Evolutionary conservation across 2,113 vertebrate species (phyloP).

Genomic region (Microtus ochrogaster): DNA sequence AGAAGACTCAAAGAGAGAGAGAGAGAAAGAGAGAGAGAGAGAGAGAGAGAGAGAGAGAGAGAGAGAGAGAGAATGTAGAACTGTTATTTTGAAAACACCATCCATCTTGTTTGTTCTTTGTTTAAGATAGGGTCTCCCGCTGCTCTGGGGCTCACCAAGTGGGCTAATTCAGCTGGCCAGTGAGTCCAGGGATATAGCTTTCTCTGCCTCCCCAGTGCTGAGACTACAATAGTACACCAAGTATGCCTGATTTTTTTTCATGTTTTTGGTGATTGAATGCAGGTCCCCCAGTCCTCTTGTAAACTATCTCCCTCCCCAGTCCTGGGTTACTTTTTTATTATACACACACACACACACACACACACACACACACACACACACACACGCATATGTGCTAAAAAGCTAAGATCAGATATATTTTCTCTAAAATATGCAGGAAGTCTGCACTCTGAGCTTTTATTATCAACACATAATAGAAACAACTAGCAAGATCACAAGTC

Average conservation of each 20-base stretch:
- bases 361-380: not conserved
- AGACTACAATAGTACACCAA: not conserved
- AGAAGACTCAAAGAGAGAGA: not conserved
- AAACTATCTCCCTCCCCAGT: not conserved
- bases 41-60: no score
- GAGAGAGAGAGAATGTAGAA: not conserved
- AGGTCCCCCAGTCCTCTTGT: not conserved
- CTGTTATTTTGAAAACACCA: not conserved
- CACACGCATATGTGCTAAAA: not conserved
- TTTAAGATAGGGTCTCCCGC: not conserved
- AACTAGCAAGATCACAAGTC: slow-evolving; percentile 25
- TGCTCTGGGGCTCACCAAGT: not conserved
- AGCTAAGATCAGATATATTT: not conserved
- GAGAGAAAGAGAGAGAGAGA: no score
- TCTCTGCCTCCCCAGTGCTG: not conserved
- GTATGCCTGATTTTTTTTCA: no score
- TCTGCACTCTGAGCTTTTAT: not conserved
- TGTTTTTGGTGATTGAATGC: not conserved
- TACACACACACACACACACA: not conserved
- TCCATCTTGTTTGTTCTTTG: not conserved
- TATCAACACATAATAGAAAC: not conserved
- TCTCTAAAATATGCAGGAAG: not conserved
- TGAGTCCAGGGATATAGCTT: not conserved
- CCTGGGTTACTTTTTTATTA: not conserved
- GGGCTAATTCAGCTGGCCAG: not conserved